Evolutionary conservation across 2,113 vertebrate species (phyloP), one percentile per base, ranked within the genome.

Genomic region (Mola mola): DNA sequence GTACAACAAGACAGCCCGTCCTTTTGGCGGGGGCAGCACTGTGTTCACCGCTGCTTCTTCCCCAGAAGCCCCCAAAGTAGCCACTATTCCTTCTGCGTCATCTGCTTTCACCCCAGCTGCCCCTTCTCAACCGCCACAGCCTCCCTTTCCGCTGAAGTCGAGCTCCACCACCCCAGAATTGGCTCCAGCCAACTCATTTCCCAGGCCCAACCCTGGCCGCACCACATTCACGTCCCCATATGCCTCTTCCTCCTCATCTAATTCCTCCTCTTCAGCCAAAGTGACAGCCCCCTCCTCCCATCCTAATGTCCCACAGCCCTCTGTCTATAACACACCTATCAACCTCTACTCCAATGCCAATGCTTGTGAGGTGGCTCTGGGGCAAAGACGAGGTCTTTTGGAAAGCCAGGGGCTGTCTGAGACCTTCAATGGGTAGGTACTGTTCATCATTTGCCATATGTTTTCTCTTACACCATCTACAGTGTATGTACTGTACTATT

Each of bases 1-100:
- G 41, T 98, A 94, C 93, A 99, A 97, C 93, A 98, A 98, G 89
- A 94, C 95, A 3, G 94, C 97, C 17, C 92, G 94, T 67, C 96
- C 97, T 0, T 98, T 99, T 66, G 96, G 96, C 46, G 92, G 92
- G 0, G 71, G 19, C 37, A 5, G 66, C 42, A 1, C 60, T 2
- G 77, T 8, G 28, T 34, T 25, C 24, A 8, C 46, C 1, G 50
- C 52, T n/a, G 41, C 84, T 4, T 47, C 81, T 43, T 56, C 71
- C 51, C 68, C 56, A 2, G 72, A 91, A 53, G 87, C 94, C 66
- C 87, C 95, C 72, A 97, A 93, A 87, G 86, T 94, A 72, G 95
- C 95, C 63, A 95, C 95, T 87, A 98, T 98, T 80, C 96, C 96
- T 26, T 97, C 97, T 28, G 94, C 94, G 2, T 95, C 94, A 21